phyloP scores from a whole-genome alignment of 2,797 vertebrate genomes.

The Pseudomugil tenellus region DNA sequence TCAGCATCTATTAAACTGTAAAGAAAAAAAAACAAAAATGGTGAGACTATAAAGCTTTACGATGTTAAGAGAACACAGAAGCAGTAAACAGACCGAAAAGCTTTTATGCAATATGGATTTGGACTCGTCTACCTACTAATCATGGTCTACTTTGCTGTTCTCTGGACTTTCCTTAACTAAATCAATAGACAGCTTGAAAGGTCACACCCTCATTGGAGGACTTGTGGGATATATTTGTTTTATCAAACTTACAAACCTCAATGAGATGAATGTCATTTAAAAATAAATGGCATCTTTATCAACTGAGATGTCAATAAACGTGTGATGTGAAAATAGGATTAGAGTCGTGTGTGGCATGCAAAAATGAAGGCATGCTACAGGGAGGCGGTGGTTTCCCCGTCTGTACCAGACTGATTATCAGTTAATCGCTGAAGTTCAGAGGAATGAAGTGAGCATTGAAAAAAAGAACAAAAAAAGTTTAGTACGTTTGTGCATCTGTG shows the following conservation, averaged over 20 bases:
- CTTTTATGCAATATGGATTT: background rate
- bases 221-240: background rate
- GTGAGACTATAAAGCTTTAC: background rate
- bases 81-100: background rate
- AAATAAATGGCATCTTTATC: too few relatives aligned
- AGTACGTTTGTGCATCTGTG: background rate
- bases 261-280: too few relatives aligned
- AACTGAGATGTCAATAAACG: background rate
- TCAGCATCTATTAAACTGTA: background rate
- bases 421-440: background rate
- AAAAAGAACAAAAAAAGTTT: background rate
- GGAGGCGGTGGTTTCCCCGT: background rate
- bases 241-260: background rate
- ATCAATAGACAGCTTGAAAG: background rate
- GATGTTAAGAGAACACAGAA: background rate
- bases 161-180: background rate
- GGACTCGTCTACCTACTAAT: background rate
- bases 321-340: background rate
- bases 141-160: background rate
- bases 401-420: background rate
- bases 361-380: background rate
- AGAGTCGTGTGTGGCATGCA: background rate
- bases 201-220: background rate
- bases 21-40: too few relatives aligned
- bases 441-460: background rate